phyloP scores from a whole-genome alignment of 2,888 invertebrate species.

The Seladonia tumulorum region DNA sequence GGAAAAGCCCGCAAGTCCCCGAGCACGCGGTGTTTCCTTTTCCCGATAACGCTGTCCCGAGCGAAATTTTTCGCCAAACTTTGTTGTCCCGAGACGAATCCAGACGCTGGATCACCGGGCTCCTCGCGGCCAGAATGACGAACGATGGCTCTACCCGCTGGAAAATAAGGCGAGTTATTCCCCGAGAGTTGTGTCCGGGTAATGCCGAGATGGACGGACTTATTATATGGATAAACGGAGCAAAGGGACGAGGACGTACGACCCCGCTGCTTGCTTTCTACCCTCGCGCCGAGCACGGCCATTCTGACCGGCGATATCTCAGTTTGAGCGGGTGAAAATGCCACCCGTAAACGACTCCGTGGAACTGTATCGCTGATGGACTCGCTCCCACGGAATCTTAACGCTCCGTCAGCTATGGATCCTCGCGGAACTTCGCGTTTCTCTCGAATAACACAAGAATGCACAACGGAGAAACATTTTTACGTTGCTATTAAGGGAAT shows the following conservation, averaged over 20 bases:
- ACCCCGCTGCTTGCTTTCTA: background rate
- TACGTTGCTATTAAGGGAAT: no score
- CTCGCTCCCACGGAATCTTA: background rate
- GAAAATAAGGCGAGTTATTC: background rate
- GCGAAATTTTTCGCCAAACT: slow-evolving; percentile 4
- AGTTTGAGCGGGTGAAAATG: background rate
- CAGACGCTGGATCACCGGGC: background rate
- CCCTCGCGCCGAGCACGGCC: background rate
- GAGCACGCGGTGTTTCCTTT: slow-evolving; percentile 3
- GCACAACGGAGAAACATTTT: no score
- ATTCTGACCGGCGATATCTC: background rate
- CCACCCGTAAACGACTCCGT: background rate
- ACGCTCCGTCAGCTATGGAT: background rate
- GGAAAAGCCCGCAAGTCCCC: background rate
- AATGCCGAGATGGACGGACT: background rate
- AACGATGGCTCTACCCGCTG: background rate
- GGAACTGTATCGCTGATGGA: background rate
- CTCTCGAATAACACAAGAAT: no score
- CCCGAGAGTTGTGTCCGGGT: background rate
- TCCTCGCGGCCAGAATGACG: background rate
- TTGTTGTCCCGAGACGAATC: background rate
- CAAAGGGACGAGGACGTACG: background rate
- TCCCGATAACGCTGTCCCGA: background rate
- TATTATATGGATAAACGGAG: background rate
- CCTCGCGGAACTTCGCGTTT: no score